phyloP scores from a whole-genome alignment of 1,140 invertebrate genomes.

The Eumeta japonica region DNA sequence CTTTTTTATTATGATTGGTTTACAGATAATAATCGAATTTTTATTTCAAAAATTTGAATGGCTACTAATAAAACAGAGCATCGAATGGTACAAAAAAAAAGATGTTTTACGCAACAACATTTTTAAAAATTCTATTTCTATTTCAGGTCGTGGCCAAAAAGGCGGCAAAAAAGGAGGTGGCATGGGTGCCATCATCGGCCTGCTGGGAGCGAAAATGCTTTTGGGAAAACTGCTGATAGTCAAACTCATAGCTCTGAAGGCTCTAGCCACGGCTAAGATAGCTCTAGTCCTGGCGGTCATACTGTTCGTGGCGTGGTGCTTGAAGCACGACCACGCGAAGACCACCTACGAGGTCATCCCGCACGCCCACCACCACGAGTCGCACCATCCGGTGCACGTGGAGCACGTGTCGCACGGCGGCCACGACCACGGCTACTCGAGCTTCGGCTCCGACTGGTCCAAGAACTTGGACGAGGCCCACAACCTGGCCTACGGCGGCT shows the following conservation, averaged over 20 bases:
- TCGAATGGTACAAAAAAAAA: no score
- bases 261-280: slow-evolving; percentile 45
- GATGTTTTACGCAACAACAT: no score
- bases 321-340: slow-evolving; percentile 46
- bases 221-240: slow-evolving; percentile 49
- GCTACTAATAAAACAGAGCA: no score
- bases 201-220: slow-evolving; percentile 39
- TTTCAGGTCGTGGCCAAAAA: slow-evolving; percentile 44
- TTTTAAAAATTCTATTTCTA: no score
- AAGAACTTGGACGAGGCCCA: slow-evolving; percentile 48
- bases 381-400: slow-evolving; percentile 37
- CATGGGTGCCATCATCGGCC: slow-evolving; percentile 38
- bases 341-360: slow-evolving; percentile 49
- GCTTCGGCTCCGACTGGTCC: slow-evolving; percentile 45
- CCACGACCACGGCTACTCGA: slow-evolving; percentile 31
- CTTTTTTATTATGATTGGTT: no score
- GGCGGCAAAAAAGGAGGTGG: slow-evolving; percentile 32
- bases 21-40: no score
- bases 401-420: slow-evolving; percentile 34
- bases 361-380: slow-evolving; percentile 39
- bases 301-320: slow-evolving; percentile 42
- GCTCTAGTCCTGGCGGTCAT: slow-evolving; percentile 42
- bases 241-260: slow-evolving; percentile 46
- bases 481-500: slow-evolving; percentile 42
- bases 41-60: no score